phyloP scores from a whole-genome alignment of 2,888 invertebrate species.

The Mesoligia furuncula region DNA sequence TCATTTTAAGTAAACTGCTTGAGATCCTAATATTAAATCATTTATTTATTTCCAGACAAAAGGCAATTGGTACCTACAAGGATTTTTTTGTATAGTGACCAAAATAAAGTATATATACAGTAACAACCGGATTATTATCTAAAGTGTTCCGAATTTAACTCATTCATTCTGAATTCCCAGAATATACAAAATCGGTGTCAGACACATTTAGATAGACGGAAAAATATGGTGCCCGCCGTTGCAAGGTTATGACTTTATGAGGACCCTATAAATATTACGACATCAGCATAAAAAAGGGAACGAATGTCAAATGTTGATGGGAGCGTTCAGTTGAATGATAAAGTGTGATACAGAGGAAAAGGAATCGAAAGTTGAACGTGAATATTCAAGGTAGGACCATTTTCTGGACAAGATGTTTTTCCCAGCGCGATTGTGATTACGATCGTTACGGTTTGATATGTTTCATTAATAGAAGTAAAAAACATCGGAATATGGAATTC shows the following conservation, averaged over 20 bases:
- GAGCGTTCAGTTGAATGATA: conserved; percentile 43
- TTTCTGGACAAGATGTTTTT: not conserved
- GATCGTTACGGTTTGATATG: too few species aligned
- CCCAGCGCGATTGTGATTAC: too few species aligned
- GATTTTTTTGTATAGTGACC: not conserved
- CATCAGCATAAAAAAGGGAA: conserved; percentile 53
- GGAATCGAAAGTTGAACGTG: conserved; percentile 11
- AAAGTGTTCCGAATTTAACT: not conserved
- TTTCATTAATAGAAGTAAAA: not conserved
- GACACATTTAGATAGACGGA: conserved; percentile 19
- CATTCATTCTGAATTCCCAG: not conserved
- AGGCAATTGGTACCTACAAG: not conserved
- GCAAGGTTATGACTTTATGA: conserved; percentile 25
- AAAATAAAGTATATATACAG: not conserved
- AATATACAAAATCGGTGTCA: conserved; percentile 29
- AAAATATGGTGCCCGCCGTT: conserved; percentile 28
- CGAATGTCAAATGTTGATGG: conserved; percentile 56
- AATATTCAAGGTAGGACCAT: conserved; percentile 17
- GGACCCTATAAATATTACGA: conserved; percentile 29
- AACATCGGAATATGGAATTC: not conserved
- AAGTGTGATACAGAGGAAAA: conserved; percentile 28
- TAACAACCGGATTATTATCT: not conserved
- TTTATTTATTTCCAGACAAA: not conserved
- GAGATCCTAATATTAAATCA: not conserved
- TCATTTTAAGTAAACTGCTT: not conserved